Evolutionary conservation across 2,797 vertebrate genomes (phyloP).

Genomic region (Apogon hyalosoma): DNA sequence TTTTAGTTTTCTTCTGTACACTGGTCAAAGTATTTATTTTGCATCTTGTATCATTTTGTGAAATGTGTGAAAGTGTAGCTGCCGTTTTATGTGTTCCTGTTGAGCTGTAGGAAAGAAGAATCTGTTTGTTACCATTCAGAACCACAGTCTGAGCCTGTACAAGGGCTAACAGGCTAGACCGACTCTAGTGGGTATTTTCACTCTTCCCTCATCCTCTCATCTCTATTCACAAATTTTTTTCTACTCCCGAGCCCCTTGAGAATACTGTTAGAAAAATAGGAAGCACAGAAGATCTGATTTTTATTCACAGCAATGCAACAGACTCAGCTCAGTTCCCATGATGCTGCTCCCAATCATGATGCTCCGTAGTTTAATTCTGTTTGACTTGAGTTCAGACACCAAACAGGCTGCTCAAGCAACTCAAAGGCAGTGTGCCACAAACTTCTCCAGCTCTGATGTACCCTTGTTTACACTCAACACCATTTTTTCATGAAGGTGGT

Average conservation of each 20-base stretch:
- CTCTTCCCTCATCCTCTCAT: background rate
- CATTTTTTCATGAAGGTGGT: constrained; percentile 24
- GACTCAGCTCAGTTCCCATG: constrained; percentile 35
- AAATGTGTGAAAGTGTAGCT: too few species aligned
- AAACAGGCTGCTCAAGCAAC: constrained; percentile 31
- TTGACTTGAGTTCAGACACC: constrained; percentile 49
- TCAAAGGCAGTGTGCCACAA: constrained; percentile 7
- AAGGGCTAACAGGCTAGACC: constrained; percentile 24
- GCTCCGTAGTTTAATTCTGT: constrained; percentile 39
- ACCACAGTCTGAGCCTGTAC: constrained; percentile 1
- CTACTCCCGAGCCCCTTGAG: constrained; percentile 32
- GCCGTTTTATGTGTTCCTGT: constrained; percentile 1
- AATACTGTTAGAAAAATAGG: constrained; percentile 26
- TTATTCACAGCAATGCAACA: constrained; percentile 31
- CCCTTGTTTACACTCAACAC: background rate
- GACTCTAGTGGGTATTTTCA: constrained; percentile 12
- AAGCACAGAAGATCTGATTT: constrained; percentile 39
- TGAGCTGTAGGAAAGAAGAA: background rate
- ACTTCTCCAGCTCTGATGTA: constrained; percentile 35
- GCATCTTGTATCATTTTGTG: too few species aligned
- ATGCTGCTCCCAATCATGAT: constrained; percentile 11
- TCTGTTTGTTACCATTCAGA: constrained; percentile 3
- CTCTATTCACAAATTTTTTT: constrained; percentile 32
- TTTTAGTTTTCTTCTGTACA: too few species aligned
- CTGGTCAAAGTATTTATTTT: too few species aligned